These are phyloP conservation scores for Ammodytes dubius DNA, from an alignment of 2,113 vertebrate genomes.

Conservation along the genomic window DNA sequence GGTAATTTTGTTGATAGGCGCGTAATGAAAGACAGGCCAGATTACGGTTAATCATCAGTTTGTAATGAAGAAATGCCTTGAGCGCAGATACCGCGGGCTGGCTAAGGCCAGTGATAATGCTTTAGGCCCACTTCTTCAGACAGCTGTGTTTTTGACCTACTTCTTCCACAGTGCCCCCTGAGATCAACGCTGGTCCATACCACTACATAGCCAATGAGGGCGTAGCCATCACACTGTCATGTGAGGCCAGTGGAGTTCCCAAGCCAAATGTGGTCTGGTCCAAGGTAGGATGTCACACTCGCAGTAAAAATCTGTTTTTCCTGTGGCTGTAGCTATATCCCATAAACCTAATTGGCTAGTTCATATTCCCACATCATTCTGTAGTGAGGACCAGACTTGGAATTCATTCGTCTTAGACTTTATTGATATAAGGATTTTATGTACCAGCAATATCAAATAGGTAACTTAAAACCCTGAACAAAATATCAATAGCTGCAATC, in stretches of 20 bases:
- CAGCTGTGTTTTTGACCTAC: slow-evolving; percentile 77
- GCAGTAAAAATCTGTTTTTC: slow-evolving; percentile 17
- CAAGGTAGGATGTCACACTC: slow-evolving; percentile 85
- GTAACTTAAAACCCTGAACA: slow-evolving; percentile 1
- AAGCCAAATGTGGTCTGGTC: slow-evolving; percentile 88
- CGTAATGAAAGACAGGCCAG: slow-evolving; percentile 70
- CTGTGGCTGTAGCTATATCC: slow-evolving; percentile 34
- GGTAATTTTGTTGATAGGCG: slow-evolving; percentile 49
- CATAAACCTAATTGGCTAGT: slow-evolving; percentile 22
- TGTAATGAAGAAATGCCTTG: slow-evolving; percentile 78
- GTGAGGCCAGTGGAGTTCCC: slow-evolving; percentile 87
- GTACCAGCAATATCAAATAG: neutral
- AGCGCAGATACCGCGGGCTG: slow-evolving; percentile 32
- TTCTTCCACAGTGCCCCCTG: slow-evolving; percentile 88
- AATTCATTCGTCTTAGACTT: slow-evolving; percentile 13
- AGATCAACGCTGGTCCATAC: slow-evolving; percentile 86
- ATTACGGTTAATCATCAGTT: slow-evolving; percentile 74
- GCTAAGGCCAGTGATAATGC: slow-evolving; percentile 58
- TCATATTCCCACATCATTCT: slow-evolving; percentile 38
- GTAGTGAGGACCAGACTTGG: slow-evolving; percentile 41
- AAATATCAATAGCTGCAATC: slow-evolving; percentile 3
- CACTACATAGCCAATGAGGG: slow-evolving; percentile 89
- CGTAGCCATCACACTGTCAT: slow-evolving; percentile 83
- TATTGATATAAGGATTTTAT: slow-evolving; percentile 35
- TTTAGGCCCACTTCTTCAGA: slow-evolving; percentile 39